A percentile compares a stretch with the other conserved stretches of the same genome.
phyloP scores from a whole-genome alignment of 2,888 invertebrate genomes.

The Apodemia zela region DNA sequence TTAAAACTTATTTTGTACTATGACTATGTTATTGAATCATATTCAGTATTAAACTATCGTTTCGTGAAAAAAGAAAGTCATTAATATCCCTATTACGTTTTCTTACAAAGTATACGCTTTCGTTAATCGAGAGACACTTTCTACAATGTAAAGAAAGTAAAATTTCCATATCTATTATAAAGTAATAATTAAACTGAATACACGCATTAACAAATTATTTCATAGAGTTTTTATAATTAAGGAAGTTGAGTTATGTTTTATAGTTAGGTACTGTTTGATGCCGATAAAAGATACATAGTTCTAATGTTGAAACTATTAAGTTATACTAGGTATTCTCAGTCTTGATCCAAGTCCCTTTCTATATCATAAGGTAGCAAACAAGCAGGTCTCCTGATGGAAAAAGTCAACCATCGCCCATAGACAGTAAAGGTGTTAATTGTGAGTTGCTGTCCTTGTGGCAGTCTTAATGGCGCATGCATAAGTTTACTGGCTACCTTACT shows the following conservation, averaged over 20 bases:
- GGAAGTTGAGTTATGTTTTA: not conserved
- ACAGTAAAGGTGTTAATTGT: too few relatives aligned
- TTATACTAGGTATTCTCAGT: too few relatives aligned
- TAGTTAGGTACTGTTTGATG: too few relatives aligned
- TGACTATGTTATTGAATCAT: not conserved
- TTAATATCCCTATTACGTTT: conserved; percentile 9
- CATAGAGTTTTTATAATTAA: not conserved
- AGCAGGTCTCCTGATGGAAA: too few relatives aligned
- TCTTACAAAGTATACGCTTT: conserved; percentile 12
- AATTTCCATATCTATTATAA: conserved; percentile 15
- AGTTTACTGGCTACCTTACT: too few relatives aligned
- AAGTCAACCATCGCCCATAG: too few relatives aligned
- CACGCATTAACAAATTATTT: not conserved
- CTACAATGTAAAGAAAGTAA: conserved; percentile 8
- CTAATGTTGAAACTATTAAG: too few relatives aligned
- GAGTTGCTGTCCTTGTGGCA: too few relatives aligned
- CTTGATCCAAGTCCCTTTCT: too few relatives aligned
- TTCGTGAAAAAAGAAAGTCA: not conserved
- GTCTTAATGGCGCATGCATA: too few relatives aligned
- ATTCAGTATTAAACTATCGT: not conserved
- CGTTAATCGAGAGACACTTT: conserved; percentile 14
- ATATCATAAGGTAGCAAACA: too few relatives aligned
- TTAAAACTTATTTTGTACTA: not conserved
- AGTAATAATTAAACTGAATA: conserved; percentile 14
- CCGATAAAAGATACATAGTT: too few relatives aligned